Evolutionary conservation across 2,888 invertebrate genomes (phyloP).

Genomic region (Amblyjoppa fuscipennis): DNA sequence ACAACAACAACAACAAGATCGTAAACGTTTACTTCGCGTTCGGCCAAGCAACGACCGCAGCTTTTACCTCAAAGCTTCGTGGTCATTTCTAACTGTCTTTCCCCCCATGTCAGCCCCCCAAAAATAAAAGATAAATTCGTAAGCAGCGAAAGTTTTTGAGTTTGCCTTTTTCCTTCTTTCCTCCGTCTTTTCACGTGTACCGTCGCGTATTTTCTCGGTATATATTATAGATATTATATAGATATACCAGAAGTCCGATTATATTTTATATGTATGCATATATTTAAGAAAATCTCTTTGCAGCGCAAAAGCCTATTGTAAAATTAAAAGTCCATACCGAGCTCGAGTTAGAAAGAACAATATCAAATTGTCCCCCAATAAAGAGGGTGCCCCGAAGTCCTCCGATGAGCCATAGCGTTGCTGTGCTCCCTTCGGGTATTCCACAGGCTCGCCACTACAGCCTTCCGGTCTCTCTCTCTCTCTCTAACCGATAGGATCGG

Average conservation of each 20-base stretch:
- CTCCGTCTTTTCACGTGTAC: not conserved
- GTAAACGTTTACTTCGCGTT: conserved; percentile 78
- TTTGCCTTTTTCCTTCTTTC: conserved; percentile 24
- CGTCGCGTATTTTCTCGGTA: conserved; percentile 30
- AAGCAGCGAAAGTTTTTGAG: conserved; percentile 36
- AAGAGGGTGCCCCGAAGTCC: conserved; percentile 9
- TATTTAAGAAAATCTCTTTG: conserved; percentile 39
- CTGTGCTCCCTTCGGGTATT: not conserved
- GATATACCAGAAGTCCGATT: not conserved
- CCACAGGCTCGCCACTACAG: not conserved
- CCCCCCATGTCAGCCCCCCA: not conserved
- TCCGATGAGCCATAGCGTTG: not conserved
- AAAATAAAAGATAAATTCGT: conserved; percentile 40
- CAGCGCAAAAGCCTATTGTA: conserved; percentile 79
- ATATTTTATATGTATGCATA: not conserved
- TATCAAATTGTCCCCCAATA: conserved; percentile 79
- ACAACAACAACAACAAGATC: conserved; percentile 64
- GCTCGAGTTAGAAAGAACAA: conserved; percentile 57
- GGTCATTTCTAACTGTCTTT: conserved; percentile 22
- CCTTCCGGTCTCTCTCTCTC: not conserved
- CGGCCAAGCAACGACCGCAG: conserved; percentile 79
- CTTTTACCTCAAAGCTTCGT: conserved; percentile 77
- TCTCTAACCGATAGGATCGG: not conserved
- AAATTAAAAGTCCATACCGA: conserved; percentile 72
- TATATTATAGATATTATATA: not conserved